A percentile compares a stretch with the other conserved stretches of the same genome.
Evolutionary conservation across 2,797 vertebrate genomes (phyloP).

Genomic region (Gobio occitaniae): DNA sequence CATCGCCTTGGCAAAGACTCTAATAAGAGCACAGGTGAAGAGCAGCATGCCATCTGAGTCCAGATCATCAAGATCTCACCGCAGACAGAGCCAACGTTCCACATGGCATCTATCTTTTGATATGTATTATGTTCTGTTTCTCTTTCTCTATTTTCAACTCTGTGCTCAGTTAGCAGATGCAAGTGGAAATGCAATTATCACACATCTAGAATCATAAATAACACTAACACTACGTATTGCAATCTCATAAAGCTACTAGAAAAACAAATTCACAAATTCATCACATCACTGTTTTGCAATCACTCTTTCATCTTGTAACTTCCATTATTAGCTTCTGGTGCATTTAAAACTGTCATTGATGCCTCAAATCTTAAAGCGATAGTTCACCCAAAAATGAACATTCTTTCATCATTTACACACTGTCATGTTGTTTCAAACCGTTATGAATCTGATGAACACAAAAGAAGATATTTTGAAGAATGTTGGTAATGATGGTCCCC

Average conservation of each 20-base stretch:
- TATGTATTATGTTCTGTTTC: conserved; percentile 34
- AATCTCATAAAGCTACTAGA: conserved; percentile 17
- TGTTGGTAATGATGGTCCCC: too few species aligned
- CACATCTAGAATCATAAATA: conserved; percentile 25
- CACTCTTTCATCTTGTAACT: not conserved
- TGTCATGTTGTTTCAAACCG: too few species aligned
- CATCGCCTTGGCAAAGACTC: conserved; percentile 61
- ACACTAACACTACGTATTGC: conserved; percentile 34
- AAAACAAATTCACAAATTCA: conserved; percentile 6
- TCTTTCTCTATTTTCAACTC: not conserved
- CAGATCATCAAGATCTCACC: conserved; percentile 26
- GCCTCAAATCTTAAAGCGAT: not conserved
- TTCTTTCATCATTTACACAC: too few species aligned
- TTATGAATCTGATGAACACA: too few species aligned
- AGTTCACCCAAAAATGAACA: too few species aligned
- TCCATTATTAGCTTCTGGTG: not conserved
- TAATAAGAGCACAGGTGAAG: conserved; percentile 66
- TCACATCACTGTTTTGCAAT: not conserved
- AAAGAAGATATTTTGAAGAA: too few species aligned
- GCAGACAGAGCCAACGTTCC: conserved; percentile 24
- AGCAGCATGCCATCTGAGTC: conserved; percentile 36
- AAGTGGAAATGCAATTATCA: conserved; percentile 19
- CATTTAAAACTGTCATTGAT: not conserved
- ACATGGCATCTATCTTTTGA: conserved; percentile 2
- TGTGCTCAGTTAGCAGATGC: conserved; percentile 36